Evolutionary conservation across 2,797 vertebrate species (phyloP), one percentile per base, ranked within the genome.

Genomic region (Sorex maritimensis): DNA sequence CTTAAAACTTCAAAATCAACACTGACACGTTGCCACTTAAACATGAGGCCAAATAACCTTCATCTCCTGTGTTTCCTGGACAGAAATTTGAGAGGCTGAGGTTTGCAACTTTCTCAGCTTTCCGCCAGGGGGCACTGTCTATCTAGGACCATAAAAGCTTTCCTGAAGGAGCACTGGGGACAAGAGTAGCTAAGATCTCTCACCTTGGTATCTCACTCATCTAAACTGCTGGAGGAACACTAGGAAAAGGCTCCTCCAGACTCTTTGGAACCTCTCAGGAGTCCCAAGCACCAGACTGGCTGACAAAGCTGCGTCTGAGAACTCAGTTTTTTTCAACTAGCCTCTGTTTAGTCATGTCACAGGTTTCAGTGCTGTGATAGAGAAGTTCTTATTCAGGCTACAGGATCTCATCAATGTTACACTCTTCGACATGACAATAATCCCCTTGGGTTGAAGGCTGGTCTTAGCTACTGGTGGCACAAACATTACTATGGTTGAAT

Each of bases 101-200:
- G 92, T 26, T n/a, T 69, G 65, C 75, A 75, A 41, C 63, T 58
- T 63, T 63, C 78, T 9, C 34, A 41, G 4, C 38, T 15, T 69
- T 75, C 69, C 82, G 24, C 83, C 65, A 83, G 80, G 69, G 90
- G 86, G 88, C 91, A 90, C 86, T 78, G 23, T 87, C 81, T 85
- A 74, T 61, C 74, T 71, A 68, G 1, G 58, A 88, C 88, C 63
- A 15, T 12, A 78, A 26, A 44, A 65, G 69, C 26, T 89, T 68
- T 81, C 38, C 67, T 11, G 46, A 34, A n/a, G 38, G 0, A 49
- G 10, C 9, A 6, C 10, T 15, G 38, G 28, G 46, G n/a, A 46
- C 15, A 73, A 77, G 44, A 0, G 21, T n/a, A 46, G 72, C 1
- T 15, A 61, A 28, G 19, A 23, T 81, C 38, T 81, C 86, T 38